Base-by-base conservation (phyloP, 2,797 vertebrate genomes). In the Eulemur albifrons region DNA sequence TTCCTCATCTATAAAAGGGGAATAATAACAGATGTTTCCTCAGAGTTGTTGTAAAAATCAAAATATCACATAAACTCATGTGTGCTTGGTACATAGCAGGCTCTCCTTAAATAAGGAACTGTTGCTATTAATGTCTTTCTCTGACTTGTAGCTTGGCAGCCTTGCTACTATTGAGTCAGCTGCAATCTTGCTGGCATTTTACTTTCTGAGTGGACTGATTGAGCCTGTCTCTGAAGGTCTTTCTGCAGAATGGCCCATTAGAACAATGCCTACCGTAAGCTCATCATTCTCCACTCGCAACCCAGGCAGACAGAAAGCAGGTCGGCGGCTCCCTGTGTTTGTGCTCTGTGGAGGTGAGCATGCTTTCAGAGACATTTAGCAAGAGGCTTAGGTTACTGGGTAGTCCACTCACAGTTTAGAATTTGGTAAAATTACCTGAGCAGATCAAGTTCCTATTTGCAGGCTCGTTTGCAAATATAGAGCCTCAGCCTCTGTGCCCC, bases 321-420 rank as follows among this genome's bases (percentile, higher is more conserved):
- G 59, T 43, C 57, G 6, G 4, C 7, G 76, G 83, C 65, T 93
- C 3, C 13, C 90, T 7, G 5, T 69, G 54, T 90, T 86, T 77
- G 3, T 7, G 17, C n/a, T 52, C 87, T 43, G 3, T 76, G 59
- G 90, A 81, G 90, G 97, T 96, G 32, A 98, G 96, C 95, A 94
- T 95, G 88, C 96, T 98, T 98, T 98, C 96, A 97, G 97, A 97
- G 97, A 93, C 93, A 98, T 98, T 98, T 98, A 96, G 97, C 98
- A 98, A 98, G 98, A 98, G 98, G 85, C 97, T 98, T 98, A 98
- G 96, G 97, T 98, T 98, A 95, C 97, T 96, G 82, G 40, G 82
- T 96, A 93, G 96, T 65, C 90, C 63, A 85, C n/a, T 63, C 43
- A 27, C 63, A 70, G 92, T 85, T 98, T 92, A 4, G 72, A 88